A percentile compares a stretch with the other conserved stretches of the same genome.
phyloP scores from a whole-genome alignment of 2,888 invertebrate species.

The Halictus quadricinctus region DNA sequence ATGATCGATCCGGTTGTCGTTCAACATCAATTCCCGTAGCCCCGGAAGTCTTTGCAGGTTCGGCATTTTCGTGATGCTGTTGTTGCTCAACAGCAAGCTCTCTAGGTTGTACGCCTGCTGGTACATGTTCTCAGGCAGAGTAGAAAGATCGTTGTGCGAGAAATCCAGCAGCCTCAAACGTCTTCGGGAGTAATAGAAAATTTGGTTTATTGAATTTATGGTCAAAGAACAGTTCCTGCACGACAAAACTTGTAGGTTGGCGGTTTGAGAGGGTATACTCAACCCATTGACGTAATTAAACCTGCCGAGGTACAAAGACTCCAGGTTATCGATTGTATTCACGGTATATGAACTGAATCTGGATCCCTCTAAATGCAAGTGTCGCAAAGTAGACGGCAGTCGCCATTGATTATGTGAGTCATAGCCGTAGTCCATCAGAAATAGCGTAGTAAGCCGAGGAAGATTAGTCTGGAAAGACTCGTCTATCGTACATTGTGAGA shows the following conservation, averaged over 20 bases:
- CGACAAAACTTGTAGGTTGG: neutral
- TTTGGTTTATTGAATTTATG: accelerated
- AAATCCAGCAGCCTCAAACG: neutral
- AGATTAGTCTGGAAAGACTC: neutral
- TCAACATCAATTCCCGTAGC: conserved; percentile 7
- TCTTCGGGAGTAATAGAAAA: neutral
- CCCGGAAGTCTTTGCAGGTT: accelerated
- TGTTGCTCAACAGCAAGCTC: conserved; percentile 15
- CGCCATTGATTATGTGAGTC: accelerated
- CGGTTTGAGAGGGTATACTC: too few relatives aligned
- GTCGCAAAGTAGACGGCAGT: neutral
- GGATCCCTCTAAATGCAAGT: neutral
- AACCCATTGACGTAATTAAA: neutral
- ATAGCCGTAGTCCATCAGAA: neutral
- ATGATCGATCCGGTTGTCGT: neutral
- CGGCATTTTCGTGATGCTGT: neutral
- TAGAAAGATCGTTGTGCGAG: neutral
- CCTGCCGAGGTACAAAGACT: neutral
- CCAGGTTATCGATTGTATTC: neutral
- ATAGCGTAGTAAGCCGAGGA: neutral
- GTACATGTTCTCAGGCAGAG: neutral
- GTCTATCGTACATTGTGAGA: neutral
- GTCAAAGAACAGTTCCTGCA: neutral
- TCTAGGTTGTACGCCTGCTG: neutral
- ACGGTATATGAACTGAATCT: too few relatives aligned